Percentiles rank a stretch among this genome's conserved stretches.
Conservation (phyloP, 1,140 invertebrate genomes). For the Adelges cooleyi region DNA sequence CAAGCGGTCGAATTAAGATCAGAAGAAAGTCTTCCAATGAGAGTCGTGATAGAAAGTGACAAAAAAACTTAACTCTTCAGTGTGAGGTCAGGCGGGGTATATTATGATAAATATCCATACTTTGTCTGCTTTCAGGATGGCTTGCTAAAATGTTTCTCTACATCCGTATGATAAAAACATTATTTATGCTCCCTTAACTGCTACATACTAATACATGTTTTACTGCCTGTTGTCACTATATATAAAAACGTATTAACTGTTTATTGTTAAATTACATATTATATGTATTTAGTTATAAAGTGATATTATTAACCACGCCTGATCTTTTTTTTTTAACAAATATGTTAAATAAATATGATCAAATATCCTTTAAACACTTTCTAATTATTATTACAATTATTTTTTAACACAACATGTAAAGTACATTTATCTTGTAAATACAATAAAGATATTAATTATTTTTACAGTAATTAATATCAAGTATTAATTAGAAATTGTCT, state of each 20-base stretch:
- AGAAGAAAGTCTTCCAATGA: background rate
- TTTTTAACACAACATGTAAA: slow-evolving; percentile 11
- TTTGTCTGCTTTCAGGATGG: slow-evolving; percentile 26
- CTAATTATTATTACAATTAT: background rate
- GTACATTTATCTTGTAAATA: slow-evolving; percentile 20
- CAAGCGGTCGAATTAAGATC: background rate
- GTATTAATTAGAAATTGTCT: slow-evolving; percentile 6
- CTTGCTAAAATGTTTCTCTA: slow-evolving; percentile 25
- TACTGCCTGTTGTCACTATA: slow-evolving; percentile 16
- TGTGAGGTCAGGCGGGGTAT: background rate
- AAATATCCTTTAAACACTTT: slow-evolving; percentile 2
- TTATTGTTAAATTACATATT: background rate
- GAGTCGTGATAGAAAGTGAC: background rate
- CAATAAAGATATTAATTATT: background rate
- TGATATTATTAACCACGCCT: slow-evolving; percentile 17
- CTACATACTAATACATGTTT: slow-evolving; percentile 19
- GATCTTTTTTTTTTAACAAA: background rate
- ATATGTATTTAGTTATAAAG: background rate
- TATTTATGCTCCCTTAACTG: slow-evolving; percentile 3
- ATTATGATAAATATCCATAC: background rate
- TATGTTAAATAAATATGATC: background rate
- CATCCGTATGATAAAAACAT: slow-evolving; percentile 27
- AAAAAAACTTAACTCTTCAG: background rate
- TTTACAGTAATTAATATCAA: slow-evolving; percentile 12
- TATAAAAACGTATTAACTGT: slow-evolving; percentile 19